Conservation (phyloP, 2,797 vertebrate species). For the Rallus crepitans region DNA sequence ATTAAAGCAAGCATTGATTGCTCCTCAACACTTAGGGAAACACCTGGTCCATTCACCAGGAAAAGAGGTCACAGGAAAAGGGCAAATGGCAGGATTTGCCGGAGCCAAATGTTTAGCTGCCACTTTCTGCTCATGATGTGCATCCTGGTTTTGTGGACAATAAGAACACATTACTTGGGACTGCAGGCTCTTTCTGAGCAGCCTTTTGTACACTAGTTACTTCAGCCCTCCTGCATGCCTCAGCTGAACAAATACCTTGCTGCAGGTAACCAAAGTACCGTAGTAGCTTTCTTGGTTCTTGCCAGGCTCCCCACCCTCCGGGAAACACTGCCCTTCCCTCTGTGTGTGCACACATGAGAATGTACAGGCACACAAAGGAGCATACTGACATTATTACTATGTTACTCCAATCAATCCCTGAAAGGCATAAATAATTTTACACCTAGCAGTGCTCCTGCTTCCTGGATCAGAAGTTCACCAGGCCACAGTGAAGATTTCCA, state of each 20-base stretch:
- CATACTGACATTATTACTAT: not conserved
- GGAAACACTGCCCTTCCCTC: not conserved
- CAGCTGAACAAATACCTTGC: not conserved
- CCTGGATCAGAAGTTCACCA: not conserved
- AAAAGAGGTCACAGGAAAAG: not conserved
- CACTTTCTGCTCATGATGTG: not conserved
- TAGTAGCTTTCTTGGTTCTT: not conserved
- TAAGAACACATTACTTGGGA: not conserved
- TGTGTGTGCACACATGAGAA: too few species aligned
- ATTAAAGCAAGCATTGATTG: not conserved
- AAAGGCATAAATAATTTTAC: not conserved
- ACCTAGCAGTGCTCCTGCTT: not conserved
- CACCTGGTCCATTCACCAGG: not conserved
- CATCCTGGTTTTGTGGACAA: not conserved
- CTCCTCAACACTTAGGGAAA: not conserved
- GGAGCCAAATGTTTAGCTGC: not conserved
- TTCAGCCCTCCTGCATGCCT: not conserved
- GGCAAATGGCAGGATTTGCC: not conserved
- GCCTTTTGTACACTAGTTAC: not conserved
- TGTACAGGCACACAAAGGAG: not conserved
- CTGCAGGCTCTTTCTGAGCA: not conserved
- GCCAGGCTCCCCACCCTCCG: not conserved
- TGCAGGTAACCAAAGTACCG: not conserved
- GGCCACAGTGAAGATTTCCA: not conserved
- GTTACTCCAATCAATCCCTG: accelerated